Base-by-base conservation (phyloP, 1,140 invertebrate species). In the Nilaparvata lugens region DNA sequence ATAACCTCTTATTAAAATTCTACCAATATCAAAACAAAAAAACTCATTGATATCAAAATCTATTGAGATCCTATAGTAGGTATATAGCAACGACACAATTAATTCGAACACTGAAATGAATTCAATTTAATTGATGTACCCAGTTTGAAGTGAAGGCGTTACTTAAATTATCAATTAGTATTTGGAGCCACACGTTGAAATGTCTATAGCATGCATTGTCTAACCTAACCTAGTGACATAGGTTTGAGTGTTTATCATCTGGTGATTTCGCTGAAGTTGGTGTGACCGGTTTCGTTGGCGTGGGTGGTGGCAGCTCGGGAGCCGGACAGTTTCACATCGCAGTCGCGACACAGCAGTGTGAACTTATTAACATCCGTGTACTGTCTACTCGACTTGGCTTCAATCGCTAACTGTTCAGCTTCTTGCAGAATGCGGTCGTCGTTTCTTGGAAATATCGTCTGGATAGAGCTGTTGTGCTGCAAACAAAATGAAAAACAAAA, bases 351-450 rank as follows among this genome's bases (percentile, higher is more conserved):
- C 60, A 85, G 85, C 0, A 97, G 71, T 0, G 83, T 87, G 67
- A 97, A 95, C 66, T 88, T 88, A 66, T 88, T 82, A 0, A 95
- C 80, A 77, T 96, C 92, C 4, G 93, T 97, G 70, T 84, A 97
- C 69, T 93, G 92, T 64, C 89, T 80, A 65, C 87, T 88, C 13
- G 84, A 85, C 74, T 93, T 91, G 0, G 91, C 91, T 78, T 96
- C 92, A 58, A 81, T 77, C 0, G 91, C 93, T 24, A 97, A 70
- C 70, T 91, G 85, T 62, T 88, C 81, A 0, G 93, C 95, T 72
- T 92, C 83, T 40, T 79, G 73, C 42, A 92, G 78, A 24, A 93
- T 79, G 6, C 75, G 75, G 57, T 84, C 77, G 72, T 96, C 89
- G 58, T 84, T 81, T 0, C 79, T 76, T 0, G 85, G 83, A 71